Conservation (phyloP, 30 jellyfish, hydroid and myxozoan genomes). For the Mastigias papua region DNA sequence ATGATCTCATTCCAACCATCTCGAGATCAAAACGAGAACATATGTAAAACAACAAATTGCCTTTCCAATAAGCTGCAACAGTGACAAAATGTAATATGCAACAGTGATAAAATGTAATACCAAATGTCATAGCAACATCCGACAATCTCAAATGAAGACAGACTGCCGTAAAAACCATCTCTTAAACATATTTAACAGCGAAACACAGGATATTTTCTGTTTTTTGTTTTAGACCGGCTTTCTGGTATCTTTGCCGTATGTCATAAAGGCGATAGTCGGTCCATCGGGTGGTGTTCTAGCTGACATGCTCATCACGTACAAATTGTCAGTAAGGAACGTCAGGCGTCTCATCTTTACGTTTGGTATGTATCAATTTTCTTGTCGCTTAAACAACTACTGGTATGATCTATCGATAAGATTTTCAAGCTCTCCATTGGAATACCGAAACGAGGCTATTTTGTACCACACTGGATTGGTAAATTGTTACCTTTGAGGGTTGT, state of each 20-base stretch:
- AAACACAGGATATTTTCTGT: neutral
- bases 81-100: too few relatives aligned
- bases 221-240: slow-evolving; percentile 91
- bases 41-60: too few relatives aligned
- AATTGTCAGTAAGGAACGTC: slow-evolving; percentile 88
- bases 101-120: neutral
- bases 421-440: too few relatives aligned
- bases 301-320: slow-evolving; percentile 90
- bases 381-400: too few relatives aligned
- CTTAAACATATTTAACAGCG: neutral
- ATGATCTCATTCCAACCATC: too few relatives aligned
- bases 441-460: too few relatives aligned
- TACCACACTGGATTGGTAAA: too few relatives aligned
- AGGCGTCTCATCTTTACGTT: slow-evolving; percentile 88
- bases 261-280: slow-evolving; percentile 98
- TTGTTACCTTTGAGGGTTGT: too few relatives aligned
- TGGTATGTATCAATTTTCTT: slow-evolving; percentile 74
- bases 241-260: slow-evolving; percentile 96
- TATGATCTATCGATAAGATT: too few relatives aligned
- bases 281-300: slow-evolving; percentile 99
- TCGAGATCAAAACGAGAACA: too few relatives aligned
- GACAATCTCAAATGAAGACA: neutral
- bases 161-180: neutral
- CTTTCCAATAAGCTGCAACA: too few relatives aligned
- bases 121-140: neutral